Conservation (phyloP, 1,140 invertebrate species). For the Parapsyche elsis region DNA sequence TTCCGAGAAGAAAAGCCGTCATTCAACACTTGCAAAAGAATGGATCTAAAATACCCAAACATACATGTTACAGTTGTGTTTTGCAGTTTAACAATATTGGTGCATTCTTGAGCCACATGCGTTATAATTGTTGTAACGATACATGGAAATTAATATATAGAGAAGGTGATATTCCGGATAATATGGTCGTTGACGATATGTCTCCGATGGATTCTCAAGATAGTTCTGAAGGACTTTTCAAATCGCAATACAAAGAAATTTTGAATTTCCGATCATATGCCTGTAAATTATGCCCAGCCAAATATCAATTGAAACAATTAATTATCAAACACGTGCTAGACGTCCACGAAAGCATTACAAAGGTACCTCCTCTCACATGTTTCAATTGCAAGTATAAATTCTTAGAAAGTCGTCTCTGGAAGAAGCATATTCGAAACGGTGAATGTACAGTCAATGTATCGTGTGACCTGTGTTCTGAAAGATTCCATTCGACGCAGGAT, state of each 20-base stretch:
- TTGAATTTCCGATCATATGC: constrained; percentile 66
- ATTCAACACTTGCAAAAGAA: constrained; percentile 68
- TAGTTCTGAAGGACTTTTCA: constrained; percentile 44
- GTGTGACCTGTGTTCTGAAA: constrained; percentile 66
- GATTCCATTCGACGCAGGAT: constrained; percentile 65
- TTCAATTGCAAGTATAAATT: constrained; percentile 64
- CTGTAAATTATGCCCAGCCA: constrained; percentile 66
- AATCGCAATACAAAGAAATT: constrained; percentile 66
- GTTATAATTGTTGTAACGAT: constrained; percentile 65
- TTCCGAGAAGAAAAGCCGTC: constrained; percentile 65
- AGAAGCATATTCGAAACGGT: constrained; percentile 66
- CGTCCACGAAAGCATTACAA: constrained; percentile 66
- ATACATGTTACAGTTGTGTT: constrained; percentile 71
- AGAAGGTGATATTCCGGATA: constrained; percentile 65
- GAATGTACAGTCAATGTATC: constrained; percentile 65
- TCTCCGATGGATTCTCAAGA: constrained; percentile 55
- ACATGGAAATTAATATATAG: constrained; percentile 67
- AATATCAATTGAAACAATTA: constrained; percentile 67
- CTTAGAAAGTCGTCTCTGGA: constrained; percentile 63
- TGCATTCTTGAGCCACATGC: constrained; percentile 66
- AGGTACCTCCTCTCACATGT: constrained; percentile 61
- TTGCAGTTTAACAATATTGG: constrained; percentile 68
- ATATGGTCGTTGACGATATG: constrained; percentile 63
- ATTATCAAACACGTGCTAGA: constrained; percentile 67
- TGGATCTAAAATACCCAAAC: constrained; percentile 66